Percentiles rank a stretch among this genome's conserved stretches.
Conservation (phyloP, 1,140 invertebrate species). For the Xylocopa sonorina region DNA sequence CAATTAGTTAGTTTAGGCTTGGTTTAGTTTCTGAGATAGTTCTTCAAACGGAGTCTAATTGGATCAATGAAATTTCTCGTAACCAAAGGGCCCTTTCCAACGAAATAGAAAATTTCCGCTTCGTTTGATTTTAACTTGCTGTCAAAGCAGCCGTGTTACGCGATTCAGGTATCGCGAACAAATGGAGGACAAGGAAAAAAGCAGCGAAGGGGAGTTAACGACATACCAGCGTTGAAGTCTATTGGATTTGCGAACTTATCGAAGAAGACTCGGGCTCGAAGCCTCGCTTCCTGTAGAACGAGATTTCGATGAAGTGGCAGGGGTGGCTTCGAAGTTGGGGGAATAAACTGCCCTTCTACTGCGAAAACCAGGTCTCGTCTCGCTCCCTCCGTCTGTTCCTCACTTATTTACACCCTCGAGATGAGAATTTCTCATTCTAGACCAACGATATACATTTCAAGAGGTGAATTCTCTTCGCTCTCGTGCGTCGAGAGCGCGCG, state of each 20-base stretch:
- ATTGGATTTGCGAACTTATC: conserved; percentile 38
- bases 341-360: conserved; percentile 13
- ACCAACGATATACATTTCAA: no score
- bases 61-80: no score
- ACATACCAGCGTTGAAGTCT: conserved; percentile 20
- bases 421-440: no score
- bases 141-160: no score
- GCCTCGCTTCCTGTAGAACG: conserved; percentile 9
- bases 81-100: no score
- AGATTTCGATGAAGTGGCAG: conserved; percentile 34
- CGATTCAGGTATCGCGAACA: neutral
- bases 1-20: no score
- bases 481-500: no score
- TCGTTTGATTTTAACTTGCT: no score
- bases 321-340: neutral
- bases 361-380: neutral
- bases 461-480: no score
- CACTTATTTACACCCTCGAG: neutral
- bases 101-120: no score
- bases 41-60: no score
- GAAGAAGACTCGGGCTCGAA: neutral
- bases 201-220: conserved; percentile 5
- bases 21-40: no score
- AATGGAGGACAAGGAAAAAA: neutral
- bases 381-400: neutral